These are phyloP conservation scores for Pygoscelis antarcticus DNA, from an alignment of 2,113 vertebrate species.

Conservation along the genomic window DNA sequence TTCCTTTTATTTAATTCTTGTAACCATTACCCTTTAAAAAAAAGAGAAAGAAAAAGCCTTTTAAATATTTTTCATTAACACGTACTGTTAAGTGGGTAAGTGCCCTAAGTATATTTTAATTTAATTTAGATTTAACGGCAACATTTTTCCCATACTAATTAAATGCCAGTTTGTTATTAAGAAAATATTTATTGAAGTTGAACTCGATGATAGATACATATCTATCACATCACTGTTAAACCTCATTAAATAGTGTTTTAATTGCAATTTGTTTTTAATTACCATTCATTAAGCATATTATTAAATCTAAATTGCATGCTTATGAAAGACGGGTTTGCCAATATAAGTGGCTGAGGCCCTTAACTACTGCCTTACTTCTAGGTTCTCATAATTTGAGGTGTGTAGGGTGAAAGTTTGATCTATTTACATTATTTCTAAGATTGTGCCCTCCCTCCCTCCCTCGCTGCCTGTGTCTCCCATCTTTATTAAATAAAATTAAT, in stretches of 20 bases:
- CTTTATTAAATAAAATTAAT: background rate
- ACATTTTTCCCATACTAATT: conserved; percentile 76
- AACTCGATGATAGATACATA: conserved; percentile 71
- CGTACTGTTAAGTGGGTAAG: conserved; percentile 72
- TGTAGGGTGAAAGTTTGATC: background rate
- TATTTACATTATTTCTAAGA: background rate
- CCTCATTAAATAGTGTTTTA: conserved; percentile 76
- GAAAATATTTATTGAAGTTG: conserved; percentile 81
- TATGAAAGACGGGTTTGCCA: conserved; percentile 64
- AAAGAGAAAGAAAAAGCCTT: background rate
- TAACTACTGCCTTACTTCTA: background rate
- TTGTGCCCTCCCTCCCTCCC: background rate
- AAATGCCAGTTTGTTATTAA: conserved; percentile 80
- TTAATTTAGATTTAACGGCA: conserved; percentile 78
- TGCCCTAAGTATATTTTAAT: conserved; percentile 76
- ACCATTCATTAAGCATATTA: conserved; percentile 79
- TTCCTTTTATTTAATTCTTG: conserved; percentile 55
- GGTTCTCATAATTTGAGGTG: background rate
- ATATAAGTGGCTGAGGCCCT: conserved; percentile 27
- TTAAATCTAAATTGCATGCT: conserved; percentile 75
- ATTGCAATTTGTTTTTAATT: conserved; percentile 82
- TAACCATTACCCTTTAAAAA: conserved; percentile 12
- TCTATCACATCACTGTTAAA: conserved; percentile 76
- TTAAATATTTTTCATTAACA: conserved; percentile 75
- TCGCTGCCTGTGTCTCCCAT: background rate